These are phyloP conservation scores for Oncorhynchus keta DNA, from an alignment of 2,113 vertebrate species.

Conservation along the genomic window DNA sequence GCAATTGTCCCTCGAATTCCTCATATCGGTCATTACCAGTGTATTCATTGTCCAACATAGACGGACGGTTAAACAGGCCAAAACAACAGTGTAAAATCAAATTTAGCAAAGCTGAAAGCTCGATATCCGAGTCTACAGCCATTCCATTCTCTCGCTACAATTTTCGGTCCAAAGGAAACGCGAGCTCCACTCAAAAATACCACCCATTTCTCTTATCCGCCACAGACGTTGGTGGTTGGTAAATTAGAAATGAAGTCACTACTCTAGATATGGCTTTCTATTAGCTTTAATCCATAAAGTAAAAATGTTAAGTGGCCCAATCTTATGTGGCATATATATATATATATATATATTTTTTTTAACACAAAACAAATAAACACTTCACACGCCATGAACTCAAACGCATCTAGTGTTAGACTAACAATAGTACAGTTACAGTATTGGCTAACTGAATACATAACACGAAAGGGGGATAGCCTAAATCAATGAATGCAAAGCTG, in stretches of 20 bases:
- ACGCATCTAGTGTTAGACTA: neutral
- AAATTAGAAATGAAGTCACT: slow-evolving; percentile 72
- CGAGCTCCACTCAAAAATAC: slow-evolving; percentile 73
- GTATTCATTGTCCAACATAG: neutral
- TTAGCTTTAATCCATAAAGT: neutral
- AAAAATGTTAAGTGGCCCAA: neutral
- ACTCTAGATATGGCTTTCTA: slow-evolving; percentile 50
- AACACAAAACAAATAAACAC: neutral
- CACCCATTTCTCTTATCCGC: slow-evolving; percentile 72
- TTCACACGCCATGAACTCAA: neutral
- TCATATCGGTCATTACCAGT: neutral
- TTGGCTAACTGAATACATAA: neutral
- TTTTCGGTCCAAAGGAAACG: slow-evolving; percentile 68
- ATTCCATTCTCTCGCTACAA: slow-evolving; percentile 3
- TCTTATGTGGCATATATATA: neutral
- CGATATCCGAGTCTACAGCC: neutral
- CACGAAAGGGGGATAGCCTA: neutral
- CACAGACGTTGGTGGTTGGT: slow-evolving; percentile 71
- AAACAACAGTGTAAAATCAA: no score
- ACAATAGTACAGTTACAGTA: no score
- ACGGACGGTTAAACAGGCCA: neutral
- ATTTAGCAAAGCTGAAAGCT: neutral
- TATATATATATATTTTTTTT: no score
- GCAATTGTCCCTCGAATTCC: no score
- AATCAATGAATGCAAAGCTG: neutral